Base-by-base conservation (phyloP, 2,888 invertebrate species). In the Eupithecia insigniata region DNA sequence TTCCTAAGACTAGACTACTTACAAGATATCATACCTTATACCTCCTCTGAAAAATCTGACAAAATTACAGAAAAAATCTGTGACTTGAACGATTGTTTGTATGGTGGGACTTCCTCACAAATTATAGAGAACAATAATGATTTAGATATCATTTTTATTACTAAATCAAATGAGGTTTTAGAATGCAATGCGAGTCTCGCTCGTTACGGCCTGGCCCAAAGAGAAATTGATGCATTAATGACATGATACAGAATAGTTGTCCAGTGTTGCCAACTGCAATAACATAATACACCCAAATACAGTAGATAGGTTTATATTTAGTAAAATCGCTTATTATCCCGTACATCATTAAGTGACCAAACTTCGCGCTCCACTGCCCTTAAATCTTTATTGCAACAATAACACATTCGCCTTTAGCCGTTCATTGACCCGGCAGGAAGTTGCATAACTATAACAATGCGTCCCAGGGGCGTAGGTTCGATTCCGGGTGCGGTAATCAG, bases 371-470 rank as follows among this genome's bases (percentile, higher is more conserved):
- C 32, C 69, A 72, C 65, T 66, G 67, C 30, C 22, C 46, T 69
- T 51, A 67, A 65, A 67, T 72, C 64, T 71, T 72, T 74, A 72
- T 69, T 64, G 69, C 71, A 74, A 71, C 66, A 65, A 73, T 73
- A 69, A 74, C 60, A 73, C 60, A 39, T 46, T 65, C 60, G 69
- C 69, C 64, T 58, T 65, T 66, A 28, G 64, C 30, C 78, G 71
- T 43, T 12, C 71, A 80, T 66, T 72, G 65, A 76, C 72, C 82
- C 79, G 76, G 39, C 85, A 83, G 85, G 85, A 85, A 83, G 83
- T 85, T 83, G 83, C 84, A 83, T 83, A 83, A 83, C 78, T 39
- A 78, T 74, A 82, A 85, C 85, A 85, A 85, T 85, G 81, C 81
- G 78, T 84, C 85, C 84, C 85, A 39, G 36, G 78, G 72, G 85